Evolutionary conservation across 2,888 invertebrate genomes (phyloP), one percentile per base, ranked within the genome.

Genomic region (Thymelicus acteon): DNA sequence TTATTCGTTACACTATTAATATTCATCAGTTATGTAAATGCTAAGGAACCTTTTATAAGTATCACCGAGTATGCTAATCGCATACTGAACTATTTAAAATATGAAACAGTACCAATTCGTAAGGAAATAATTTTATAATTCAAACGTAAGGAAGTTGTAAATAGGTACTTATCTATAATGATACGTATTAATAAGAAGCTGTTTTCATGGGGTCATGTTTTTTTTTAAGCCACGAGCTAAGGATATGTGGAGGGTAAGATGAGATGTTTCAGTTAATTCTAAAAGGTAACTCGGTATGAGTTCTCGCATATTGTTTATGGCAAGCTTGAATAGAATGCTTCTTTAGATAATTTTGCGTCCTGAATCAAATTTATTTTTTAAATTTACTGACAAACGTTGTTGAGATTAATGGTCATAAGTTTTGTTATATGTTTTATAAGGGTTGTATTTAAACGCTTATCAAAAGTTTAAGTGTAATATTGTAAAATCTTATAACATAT

Each of bases 111-210:
- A 69, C 69, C 69, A 69, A 69, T 69, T 69, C 69, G 58, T 69
- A 69, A 69, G 63, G 44, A 58, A 69, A 69, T 69, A 69, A 63
- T 69, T 69, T 69, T 69, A 63, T 69, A 69, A 69, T 63, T 69
- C 63, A 69, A 63, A 39, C 44, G 15, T 69, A 69, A 69, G 79
- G 80, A 62, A 86, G 84, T 84, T 92, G 92, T 92, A 92, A 89
- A 92, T 92, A 58, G 58, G 24, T 54, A 91, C 72, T 87, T 85
- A 89, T 87, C 81, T 86, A 88, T 85, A 87, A 87, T 80, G 81
- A 86, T 87, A 86, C 85, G 86, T 90, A 90, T 89, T 89, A 88
- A 78, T 91, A 91, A 88, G 88, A 84, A 82, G 85, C 88, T 86
- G 88, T 88, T 83, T 85, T 87, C 84, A 81, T 80, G 75, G 75